These are phyloP conservation scores for Bungarus multicinctus DNA, from an alignment of 2,113 vertebrate species.

Conservation along the genomic window DNA sequence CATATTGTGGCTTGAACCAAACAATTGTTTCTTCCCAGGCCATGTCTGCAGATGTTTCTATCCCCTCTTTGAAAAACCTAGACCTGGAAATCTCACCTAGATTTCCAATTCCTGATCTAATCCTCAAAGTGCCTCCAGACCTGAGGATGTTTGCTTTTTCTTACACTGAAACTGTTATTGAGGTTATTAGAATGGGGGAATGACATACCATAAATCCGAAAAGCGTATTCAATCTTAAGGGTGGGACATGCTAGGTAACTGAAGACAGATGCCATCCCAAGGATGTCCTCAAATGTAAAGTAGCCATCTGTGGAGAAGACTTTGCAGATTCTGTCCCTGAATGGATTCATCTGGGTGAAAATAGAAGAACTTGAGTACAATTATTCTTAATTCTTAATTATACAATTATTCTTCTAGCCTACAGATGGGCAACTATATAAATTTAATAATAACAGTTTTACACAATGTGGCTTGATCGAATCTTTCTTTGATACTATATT, in stretches of 20 bases:
- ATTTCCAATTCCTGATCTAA: not conserved
- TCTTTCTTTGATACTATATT: not conserved
- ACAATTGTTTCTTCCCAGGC: not conserved
- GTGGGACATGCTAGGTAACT: conserved; percentile 57
- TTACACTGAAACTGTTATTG: not conserved
- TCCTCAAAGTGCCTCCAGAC: not conserved
- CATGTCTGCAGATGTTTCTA: not conserved
- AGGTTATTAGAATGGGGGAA: not conserved
- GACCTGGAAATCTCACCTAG: not conserved
- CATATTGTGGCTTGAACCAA: not conserved
- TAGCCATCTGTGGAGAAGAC: conserved; percentile 37
- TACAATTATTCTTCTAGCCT: too few species aligned
- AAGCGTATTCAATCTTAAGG: conserved; percentile 57
- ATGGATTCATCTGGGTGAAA: conserved; percentile 45
- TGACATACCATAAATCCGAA: conserved; percentile 52
- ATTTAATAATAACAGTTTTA: not conserved
- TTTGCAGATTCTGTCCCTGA: conserved; percentile 49
- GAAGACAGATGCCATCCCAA: conserved; percentile 57
- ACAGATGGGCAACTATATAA: not conserved
- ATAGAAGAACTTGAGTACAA: not conserved
- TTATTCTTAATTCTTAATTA: too few species aligned
- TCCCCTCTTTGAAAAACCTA: not conserved
- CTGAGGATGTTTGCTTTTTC: not conserved
- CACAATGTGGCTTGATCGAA: not conserved
- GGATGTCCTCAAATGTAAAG: conserved; percentile 54